Percentiles rank a stretch among this genome's conserved stretches.
Evolutionary conservation across 2,888 invertebrate species (phyloP).

Genomic region (Amiota minor): DNA sequence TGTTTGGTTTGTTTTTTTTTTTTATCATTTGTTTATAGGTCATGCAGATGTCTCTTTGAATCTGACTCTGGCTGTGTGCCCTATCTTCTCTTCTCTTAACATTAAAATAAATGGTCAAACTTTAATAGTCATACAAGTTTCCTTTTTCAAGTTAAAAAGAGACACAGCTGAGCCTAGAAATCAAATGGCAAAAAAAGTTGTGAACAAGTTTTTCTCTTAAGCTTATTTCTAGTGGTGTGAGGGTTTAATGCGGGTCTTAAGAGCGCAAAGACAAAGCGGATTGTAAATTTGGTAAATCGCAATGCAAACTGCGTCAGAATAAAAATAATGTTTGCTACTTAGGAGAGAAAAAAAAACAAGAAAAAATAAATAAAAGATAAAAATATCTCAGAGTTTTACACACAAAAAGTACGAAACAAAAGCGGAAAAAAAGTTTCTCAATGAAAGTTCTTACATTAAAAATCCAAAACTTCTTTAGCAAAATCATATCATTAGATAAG

Average conservation of each 20-base stretch:
- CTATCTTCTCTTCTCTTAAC: too few species aligned
- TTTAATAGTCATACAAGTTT: slow-evolving; percentile 12
- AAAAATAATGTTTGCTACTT: slow-evolving; percentile 31
- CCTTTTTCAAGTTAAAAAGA: neutral
- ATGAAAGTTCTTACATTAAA: slow-evolving; percentile 45
- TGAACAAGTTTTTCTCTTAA: slow-evolving; percentile 14
- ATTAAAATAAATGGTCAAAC: slow-evolving; percentile 21
- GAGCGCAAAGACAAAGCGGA: slow-evolving; percentile 50
- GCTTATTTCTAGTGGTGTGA: slow-evolving; percentile 46
- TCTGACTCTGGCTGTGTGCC: too few species aligned
- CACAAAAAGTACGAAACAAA: neutral
- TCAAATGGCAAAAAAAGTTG: slow-evolving; percentile 53
- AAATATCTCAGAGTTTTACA: neutral
- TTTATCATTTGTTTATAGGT: too few species aligned
- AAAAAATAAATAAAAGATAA: slow-evolving; percentile 2
- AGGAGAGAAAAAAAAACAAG: neutral
- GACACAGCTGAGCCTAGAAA: slow-evolving; percentile 51
- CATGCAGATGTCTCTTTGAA: too few species aligned
- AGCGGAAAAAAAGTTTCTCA: neutral
- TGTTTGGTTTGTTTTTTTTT: too few species aligned
- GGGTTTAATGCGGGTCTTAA: slow-evolving; percentile 57
- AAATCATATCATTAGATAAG: slow-evolving; percentile 20
- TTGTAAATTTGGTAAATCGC: slow-evolving; percentile 63
- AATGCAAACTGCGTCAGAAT: slow-evolving; percentile 44
- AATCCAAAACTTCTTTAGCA: slow-evolving; percentile 29